Evolutionary conservation across 2,113 vertebrate species (phyloP), one percentile per base, ranked within the genome.

Genomic region (Camelus bactrianus): DNA sequence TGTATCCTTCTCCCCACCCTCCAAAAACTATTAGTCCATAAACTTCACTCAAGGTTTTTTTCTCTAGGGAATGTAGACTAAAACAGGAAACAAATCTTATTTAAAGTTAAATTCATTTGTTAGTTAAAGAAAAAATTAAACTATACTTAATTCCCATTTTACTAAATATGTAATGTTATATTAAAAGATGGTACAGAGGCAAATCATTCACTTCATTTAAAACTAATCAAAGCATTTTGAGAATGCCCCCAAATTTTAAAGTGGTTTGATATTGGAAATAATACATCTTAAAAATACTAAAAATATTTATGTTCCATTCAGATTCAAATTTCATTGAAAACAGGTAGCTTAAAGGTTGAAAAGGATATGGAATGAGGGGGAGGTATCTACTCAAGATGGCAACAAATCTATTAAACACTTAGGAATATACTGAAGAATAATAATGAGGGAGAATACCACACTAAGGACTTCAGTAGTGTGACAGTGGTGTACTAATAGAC

Each of bases 121-220:
- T 8, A 7, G 75, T 91, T 76, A 72, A 92, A 82, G 22, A 94
- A 92, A 96, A 81, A 75, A 38, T 19, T 2, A 90, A 77, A 48
- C 6, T 60, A 67, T 60, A 87, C 7, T 77, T 94, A 83, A 54
- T 89, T 91, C 69, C 26, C 20, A 77, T 24, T 84, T 92, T 64
- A 70, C 19, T 79, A 83, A 96, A 90, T 73, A 80, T 46, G 3
- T 24, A 87, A 67, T 93, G 42, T 48, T 91, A 80, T 38, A 48
- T 32, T 92, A 80, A 93, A 91, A 94, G 28, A 64, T 52, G 12
- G 22, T 26, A 85, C 13, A 90, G 32, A 79, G 26, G 52, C 2
- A 94, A 76, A 92, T 42, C 76, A 58, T 93, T 96, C 24, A 72
- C 32, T 82, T 81, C 26, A 22, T 88, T 97, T 84, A 85, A 92